phyloP scores from a whole-genome alignment of 1,140 invertebrate genomes.

The Drosophila funebris region DNA sequence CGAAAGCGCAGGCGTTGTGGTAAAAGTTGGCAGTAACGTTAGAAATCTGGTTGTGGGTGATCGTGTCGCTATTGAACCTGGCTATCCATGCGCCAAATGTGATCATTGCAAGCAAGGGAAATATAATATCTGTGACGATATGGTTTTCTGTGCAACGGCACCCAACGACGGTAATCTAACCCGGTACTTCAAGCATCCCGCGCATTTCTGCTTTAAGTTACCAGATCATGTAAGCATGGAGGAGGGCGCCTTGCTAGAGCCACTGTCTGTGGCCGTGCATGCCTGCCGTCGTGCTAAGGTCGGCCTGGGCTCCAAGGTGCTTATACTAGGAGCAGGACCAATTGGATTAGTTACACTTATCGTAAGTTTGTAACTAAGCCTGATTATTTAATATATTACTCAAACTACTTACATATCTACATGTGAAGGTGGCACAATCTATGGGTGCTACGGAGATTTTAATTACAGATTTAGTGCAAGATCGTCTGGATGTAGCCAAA shows the following conservation, averaged over 20 bases:
- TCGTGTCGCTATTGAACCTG: conserved; percentile 96
- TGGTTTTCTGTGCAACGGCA: conserved; percentile 95
- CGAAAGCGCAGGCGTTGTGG: conserved; percentile 91
- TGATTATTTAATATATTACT: neutral
- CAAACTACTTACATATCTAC: neutral
- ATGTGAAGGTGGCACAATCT: conserved; percentile 88
- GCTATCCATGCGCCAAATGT: conserved; percentile 93
- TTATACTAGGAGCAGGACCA: conserved; percentile 96
- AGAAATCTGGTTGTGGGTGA: conserved; percentile 92
- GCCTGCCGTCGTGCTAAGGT: conserved; percentile 92
- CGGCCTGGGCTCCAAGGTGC: conserved; percentile 89
- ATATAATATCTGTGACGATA: conserved; percentile 95
- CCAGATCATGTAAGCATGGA: conserved; percentile 95
- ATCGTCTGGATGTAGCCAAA: conserved; percentile 91
- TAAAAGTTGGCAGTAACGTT: conserved; percentile 89
- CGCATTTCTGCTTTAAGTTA: conserved; percentile 96
- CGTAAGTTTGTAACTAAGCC: conserved; percentile 87
- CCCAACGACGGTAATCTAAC: conserved; percentile 93
- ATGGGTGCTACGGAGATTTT: conserved; percentile 94
- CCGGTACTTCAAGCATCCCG: conserved; percentile 94
- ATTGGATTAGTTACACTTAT: conserved; percentile 95
- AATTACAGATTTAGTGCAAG: conserved; percentile 92
- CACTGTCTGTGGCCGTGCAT: conserved; percentile 96
- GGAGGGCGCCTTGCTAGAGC: conserved; percentile 97
- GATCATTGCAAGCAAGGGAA: conserved; percentile 92